phyloP scores from a whole-genome alignment of 2,888 invertebrate genomes.

The Trachelus tabidus region DNA sequence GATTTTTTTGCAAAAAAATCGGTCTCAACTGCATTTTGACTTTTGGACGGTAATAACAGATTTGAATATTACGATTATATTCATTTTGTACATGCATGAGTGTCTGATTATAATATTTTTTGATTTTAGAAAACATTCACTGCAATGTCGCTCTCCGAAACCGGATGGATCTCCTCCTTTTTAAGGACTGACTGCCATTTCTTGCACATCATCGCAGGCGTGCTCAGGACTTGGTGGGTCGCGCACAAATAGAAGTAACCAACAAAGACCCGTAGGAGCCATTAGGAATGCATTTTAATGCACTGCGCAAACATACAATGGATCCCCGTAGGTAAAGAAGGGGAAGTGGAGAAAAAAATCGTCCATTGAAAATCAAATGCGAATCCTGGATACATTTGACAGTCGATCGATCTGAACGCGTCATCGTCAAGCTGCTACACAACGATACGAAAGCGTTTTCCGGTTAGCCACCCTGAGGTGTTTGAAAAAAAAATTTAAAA shows the following conservation, averaged over 20 bases:
- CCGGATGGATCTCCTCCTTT: not conserved
- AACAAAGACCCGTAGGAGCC: conserved; percentile 32
- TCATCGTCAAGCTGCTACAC: conserved; percentile 30
- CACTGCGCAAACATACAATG: conserved; percentile 26
- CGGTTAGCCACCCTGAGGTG: not conserved
- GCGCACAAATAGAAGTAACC: conserved; percentile 31
- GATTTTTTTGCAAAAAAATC: not conserved
- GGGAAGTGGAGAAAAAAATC: conserved; percentile 20
- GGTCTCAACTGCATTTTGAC: not conserved
- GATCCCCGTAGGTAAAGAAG: conserved; percentile 13
- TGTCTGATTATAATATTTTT: not conserved
- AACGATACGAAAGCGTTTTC: not conserved
- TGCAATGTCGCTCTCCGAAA: not conserved
- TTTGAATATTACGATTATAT: not conserved
- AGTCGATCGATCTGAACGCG: conserved; percentile 36
- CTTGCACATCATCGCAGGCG: conserved; percentile 32
- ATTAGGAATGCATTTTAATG: conserved; percentile 45
- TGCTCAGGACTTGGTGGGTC: conserved; percentile 8
- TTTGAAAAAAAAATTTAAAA: no score
- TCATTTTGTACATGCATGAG: not conserved
- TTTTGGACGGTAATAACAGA: not conserved
- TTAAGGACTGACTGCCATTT: conserved; percentile 17
- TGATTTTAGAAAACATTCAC: not conserved
- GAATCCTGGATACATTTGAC: not conserved
- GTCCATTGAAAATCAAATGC: conserved; percentile 10